Evolutionary conservation across 2,797 vertebrate genomes (phyloP).

Genomic region (Sus cebifrons): DNA sequence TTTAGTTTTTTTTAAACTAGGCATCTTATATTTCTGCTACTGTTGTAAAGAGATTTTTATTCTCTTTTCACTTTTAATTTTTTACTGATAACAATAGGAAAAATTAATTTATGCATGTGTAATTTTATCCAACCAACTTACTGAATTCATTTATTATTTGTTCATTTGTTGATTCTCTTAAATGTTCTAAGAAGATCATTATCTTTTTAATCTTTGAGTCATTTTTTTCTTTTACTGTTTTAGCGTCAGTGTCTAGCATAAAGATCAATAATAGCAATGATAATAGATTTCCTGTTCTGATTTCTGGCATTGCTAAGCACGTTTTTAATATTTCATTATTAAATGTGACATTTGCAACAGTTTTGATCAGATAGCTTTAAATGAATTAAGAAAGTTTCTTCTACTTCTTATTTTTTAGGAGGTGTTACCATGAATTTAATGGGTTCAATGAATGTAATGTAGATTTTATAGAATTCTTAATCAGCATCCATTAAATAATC

Average conservation of each 20-base stretch:
- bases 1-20: neutral
- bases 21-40: conserved; percentile 18
- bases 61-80: conserved; percentile 53
- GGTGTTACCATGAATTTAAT: neutral
- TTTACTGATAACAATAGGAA: neutral
- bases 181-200: neutral
- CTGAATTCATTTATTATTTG: neutral
- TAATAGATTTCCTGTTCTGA: neutral
- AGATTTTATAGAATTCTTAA: conserved; percentile 57
- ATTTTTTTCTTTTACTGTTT: neutral
- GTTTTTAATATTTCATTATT: conserved; percentile 47
- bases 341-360: neutral
- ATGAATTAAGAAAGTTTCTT: neutral
- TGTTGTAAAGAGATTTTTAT: conserved; percentile 9
- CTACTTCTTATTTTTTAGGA: conserved; percentile 33
- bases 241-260: neutral
- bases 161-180: conserved; percentile 44
- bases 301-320: conserved; percentile 18
- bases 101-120: neutral
- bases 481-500: conserved; percentile 55
- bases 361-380: conserved; percentile 49
- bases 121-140: conserved; percentile 13
- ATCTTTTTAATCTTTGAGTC: neutral
- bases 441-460: neutral
- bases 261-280: neutral